These are phyloP conservation scores for Chironomus tentans DNA, from an alignment of 2,888 invertebrate species.

Conservation along the genomic window DNA sequence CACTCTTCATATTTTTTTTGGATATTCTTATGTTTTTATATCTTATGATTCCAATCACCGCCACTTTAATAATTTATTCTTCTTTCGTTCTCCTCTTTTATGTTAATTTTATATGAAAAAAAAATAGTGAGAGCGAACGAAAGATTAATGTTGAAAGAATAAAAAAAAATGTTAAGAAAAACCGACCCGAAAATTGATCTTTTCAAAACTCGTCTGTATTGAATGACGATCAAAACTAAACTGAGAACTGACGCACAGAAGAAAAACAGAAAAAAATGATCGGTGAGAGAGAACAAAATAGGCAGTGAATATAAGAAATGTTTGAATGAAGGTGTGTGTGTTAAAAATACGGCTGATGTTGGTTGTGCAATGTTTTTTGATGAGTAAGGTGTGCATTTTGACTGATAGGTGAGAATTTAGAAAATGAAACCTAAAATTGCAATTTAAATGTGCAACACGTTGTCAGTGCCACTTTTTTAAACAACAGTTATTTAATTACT, in stretches of 20 bases:
- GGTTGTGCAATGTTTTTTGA: no score
- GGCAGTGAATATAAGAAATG: no score
- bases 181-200: background rate
- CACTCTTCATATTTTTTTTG: background rate
- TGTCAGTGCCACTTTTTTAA: no score
- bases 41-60: background rate
- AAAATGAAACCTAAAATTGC: no score
- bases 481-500: no score
- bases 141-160: background rate
- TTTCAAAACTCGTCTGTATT: background rate
- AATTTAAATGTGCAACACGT: no score
- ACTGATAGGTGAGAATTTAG: no score
- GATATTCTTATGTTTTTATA: conserved; percentile 13
- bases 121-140: background rate
- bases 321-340: background rate
- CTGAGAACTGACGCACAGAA: conserved; percentile 1
- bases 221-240: conserved; percentile 9
- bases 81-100: background rate
- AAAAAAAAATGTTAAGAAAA: background rate
- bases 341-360: background rate
- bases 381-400: no score
- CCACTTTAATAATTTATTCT: background rate
- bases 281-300: conserved; percentile 14
- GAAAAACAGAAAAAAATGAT: background rate
- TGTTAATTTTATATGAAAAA: background rate